Evolutionary conservation across 2,797 vertebrate genomes (phyloP), one percentile per base, ranked within the genome.

Genomic region (Oryzias dopingdopingensis): DNA sequence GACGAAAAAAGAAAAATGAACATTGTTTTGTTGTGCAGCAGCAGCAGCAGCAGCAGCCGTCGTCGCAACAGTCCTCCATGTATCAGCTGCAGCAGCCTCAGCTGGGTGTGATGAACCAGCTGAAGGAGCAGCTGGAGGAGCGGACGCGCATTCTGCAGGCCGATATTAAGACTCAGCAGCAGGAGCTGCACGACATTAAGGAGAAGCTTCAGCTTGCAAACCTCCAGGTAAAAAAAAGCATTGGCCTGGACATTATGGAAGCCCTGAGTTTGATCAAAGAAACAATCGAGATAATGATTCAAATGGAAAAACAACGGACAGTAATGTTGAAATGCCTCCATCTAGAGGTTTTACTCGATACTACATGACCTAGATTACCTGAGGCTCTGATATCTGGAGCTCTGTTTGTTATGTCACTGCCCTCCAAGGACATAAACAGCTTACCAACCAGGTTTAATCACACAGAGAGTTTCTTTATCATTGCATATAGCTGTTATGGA

Each of bases 111-210:
- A 93, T 95, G 92, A 92, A 92, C 76, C 93, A 94, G 74, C 89
- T 96, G 62, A 95, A 92, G 64, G 88, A 94, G 71, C 94, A 96
- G 74, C 90, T 97, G 86, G 93, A 94, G 71, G 91, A 95, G 63
- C 88, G 92, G 72, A 95, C 91, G 0, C 90, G 90, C n/a, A 89
- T 94, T 42, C 88, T 96, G 70, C 93, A 95, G 70, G 87, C 90
- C 4, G 93, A 94, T 86, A 94, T 96, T 57, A 92, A 92, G 85
- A 94, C 88, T 0, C 94, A 96, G 73, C 93, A 94, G 59, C 91
- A 93, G 60, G 92, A 94, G 64, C 88, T 95, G 40, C 90, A 95
- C 0, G 90, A 93, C 74, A 92, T 96, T 67, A 94, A 95, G 82
- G 92, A 96, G 72, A 94, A 94, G 82, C 92, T 96, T n/a, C 92